These are phyloP conservation scores for Paraescarpia echinospica DNA, from an alignment of 1,140 invertebrate genomes.

Conservation along the genomic window DNA sequence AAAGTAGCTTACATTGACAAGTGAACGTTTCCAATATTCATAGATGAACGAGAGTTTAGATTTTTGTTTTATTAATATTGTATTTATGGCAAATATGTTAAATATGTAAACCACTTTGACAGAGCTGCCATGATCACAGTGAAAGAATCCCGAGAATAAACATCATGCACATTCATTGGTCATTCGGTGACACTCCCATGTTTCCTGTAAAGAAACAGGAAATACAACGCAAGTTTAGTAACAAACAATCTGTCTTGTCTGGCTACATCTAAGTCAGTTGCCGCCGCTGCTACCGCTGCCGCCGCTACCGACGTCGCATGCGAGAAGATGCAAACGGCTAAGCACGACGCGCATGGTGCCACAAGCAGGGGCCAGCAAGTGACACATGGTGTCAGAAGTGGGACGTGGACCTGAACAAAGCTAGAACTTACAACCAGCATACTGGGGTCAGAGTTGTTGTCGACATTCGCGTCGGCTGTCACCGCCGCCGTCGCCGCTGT, in stretches of 20 bases:
- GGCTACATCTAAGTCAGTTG: not conserved
- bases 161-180: not conserved
- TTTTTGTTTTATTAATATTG: not conserved
- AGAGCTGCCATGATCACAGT: not conserved
- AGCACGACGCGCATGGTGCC: not conserved
- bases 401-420: not conserved
- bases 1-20: not conserved
- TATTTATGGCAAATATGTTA: not conserved
- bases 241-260: not conserved
- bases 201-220: slow-evolving; percentile 1
- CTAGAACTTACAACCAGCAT: slow-evolving; percentile 5
- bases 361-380: not conserved
- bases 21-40: not conserved
- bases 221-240: not conserved
- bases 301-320: not conserved
- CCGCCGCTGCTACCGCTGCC: not conserved
- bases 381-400: slow-evolving; percentile 2
- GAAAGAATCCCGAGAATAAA: not conserved
- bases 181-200: not conserved
- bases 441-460: not conserved
- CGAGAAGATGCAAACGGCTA: not conserved
- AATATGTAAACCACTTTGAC: not conserved
- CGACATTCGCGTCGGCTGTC: not conserved
- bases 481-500: not conserved
- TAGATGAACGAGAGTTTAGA: not conserved